Conservation (phyloP, 1,140 invertebrate genomes). For the Hylaeus volcanicus region DNA sequence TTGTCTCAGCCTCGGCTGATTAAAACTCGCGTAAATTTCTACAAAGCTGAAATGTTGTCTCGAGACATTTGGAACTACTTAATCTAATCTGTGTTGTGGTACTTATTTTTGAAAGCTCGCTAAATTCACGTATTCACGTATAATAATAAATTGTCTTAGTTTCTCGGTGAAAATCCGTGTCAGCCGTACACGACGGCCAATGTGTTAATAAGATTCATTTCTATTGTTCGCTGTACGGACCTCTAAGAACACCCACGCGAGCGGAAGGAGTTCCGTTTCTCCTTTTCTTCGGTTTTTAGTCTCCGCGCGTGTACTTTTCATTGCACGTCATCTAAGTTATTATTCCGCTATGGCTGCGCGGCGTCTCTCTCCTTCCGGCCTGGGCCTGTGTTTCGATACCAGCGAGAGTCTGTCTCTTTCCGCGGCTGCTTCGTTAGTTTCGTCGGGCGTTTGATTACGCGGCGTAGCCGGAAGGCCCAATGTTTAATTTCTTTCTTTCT, state of each 20-base stretch:
- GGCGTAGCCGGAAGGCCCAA: slow-evolving; percentile 54
- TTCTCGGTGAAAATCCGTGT: no score
- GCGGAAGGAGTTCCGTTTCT: not conserved
- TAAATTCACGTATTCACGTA: no score
- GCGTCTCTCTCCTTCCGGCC: slow-evolving; percentile 6
- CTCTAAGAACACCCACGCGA: not conserved
- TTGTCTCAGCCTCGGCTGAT: no score
- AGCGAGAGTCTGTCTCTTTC: not conserved
- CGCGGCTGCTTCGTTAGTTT: slow-evolving; percentile 36
- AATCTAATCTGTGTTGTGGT: no score
- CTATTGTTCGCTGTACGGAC: no score
- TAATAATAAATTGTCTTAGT: no score
- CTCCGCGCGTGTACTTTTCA: not conserved
- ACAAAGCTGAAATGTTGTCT: no score
- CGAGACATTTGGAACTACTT: no score
- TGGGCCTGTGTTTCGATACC: slow-evolving; percentile 47
- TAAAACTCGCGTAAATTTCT: no score
- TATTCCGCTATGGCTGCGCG: slow-evolving; percentile 25
- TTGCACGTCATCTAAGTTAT: slow-evolving; percentile 27
- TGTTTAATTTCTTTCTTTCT: slow-evolving; percentile 70
- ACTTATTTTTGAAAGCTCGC: no score
- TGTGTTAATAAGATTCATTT: no score
- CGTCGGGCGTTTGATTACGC: slow-evolving; percentile 61
- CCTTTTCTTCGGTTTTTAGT: not conserved
- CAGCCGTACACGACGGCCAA: no score